A percentile compares a stretch with the other conserved stretches of the same genome.
phyloP scores from a whole-genome alignment of 2,888 invertebrate genomes.

The Helobdella robusta region DNA sequence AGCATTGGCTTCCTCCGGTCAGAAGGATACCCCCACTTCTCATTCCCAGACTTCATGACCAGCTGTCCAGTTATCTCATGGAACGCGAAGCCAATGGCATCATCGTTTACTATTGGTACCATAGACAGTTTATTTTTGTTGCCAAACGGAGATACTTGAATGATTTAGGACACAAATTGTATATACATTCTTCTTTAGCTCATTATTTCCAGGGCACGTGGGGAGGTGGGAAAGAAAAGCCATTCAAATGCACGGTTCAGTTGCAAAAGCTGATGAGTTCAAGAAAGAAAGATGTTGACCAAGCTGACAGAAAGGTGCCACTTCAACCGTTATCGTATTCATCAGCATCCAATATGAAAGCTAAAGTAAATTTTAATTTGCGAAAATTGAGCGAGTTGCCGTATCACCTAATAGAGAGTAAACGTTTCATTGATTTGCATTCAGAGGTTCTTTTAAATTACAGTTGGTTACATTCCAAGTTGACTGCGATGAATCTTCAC shows the following conservation, averaged over 20 bases:
- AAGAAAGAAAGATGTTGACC: constrained; percentile 29
- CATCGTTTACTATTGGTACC: constrained; percentile 37
- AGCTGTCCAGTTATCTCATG: constrained; percentile 36
- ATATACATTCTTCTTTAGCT: constrained; percentile 40
- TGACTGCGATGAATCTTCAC: constrained; percentile 86
- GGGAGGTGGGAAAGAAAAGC: constrained; percentile 40
- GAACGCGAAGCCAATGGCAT: constrained; percentile 38
- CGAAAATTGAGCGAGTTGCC: constrained; percentile 44
- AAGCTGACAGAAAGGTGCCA: constrained; percentile 41
- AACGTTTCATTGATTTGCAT: constrained; percentile 70
- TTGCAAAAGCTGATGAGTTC: constrained; percentile 30
- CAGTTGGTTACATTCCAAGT: constrained; percentile 87
- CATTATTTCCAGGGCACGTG: constrained; percentile 44
- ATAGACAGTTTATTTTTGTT: constrained; percentile 36
- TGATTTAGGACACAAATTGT: constrained; percentile 24
- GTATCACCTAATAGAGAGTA: constrained; percentile 38
- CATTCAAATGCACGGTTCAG: constrained; percentile 34
- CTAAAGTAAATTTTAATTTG: constrained; percentile 38
- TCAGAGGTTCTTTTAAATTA: constrained; percentile 88
- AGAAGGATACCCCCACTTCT: constrained; percentile 40
- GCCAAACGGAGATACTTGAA: constrained; percentile 34
- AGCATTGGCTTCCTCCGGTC: constrained; percentile 39
- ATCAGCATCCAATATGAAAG: constrained; percentile 7
- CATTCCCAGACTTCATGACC: constrained; percentile 35
- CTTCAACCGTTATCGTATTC: constrained; percentile 41